phyloP scores from a whole-genome alignment of 2,888 invertebrate species.

The Tetrapedia diversipes region DNA sequence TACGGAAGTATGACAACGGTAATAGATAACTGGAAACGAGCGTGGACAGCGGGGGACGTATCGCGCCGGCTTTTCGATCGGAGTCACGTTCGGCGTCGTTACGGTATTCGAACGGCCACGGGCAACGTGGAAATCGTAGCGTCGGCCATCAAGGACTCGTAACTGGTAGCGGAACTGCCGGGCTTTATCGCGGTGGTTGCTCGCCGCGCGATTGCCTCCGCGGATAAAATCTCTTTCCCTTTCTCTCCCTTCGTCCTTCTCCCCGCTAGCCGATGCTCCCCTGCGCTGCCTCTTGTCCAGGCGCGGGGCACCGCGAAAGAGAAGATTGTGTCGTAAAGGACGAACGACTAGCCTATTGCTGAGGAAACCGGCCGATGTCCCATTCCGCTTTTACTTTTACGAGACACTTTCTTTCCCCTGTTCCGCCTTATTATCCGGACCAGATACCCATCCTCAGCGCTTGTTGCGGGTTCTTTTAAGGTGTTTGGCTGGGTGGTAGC shows the following conservation, averaged over 20 bases:
- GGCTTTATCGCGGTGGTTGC: constrained; percentile 54
- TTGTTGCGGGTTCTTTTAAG: background rate
- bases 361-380: background rate
- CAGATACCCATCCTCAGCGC: too few species aligned
- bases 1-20: constrained; percentile 80
- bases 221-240: constrained; percentile 24
- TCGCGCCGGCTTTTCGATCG: constrained; percentile 50
- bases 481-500: too few species aligned
- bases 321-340: constrained; percentile 21
- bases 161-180: constrained; percentile 58
- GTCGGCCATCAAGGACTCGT: constrained; percentile 41
- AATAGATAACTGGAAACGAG: constrained; percentile 78
- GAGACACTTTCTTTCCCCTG: background rate
- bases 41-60: constrained; percentile 54
- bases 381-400: constrained; percentile 40
- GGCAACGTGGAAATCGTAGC: constrained; percentile 59
- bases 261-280: background rate
- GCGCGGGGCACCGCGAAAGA: background rate
- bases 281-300: too few species aligned
- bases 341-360: constrained; percentile 1
- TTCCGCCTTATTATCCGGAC: background rate
- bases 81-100: constrained; percentile 69
- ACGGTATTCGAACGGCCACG: constrained; percentile 63
- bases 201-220: constrained; percentile 33
- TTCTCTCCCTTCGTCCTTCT: background rate